Evolutionary conservation across 1,140 invertebrate species (phyloP).

Genomic region (Neomicropteryx cornuta): DNA sequence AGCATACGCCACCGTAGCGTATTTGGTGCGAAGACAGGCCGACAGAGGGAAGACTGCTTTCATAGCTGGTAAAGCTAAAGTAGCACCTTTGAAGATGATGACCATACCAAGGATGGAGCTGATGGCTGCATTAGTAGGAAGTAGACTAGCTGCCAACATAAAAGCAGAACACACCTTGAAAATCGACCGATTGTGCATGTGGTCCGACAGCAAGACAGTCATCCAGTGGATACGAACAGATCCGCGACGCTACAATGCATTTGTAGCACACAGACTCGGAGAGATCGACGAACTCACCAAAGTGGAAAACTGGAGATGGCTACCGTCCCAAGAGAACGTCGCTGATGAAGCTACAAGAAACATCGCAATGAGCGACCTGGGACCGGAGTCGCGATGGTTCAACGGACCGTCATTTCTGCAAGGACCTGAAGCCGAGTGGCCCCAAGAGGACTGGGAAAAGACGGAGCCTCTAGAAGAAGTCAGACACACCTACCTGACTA

Average conservation of each 20-base stretch:
- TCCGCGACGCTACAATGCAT: slow-evolving; percentile 16
- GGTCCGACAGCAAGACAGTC: slow-evolving; percentile 21
- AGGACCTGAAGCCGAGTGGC: slow-evolving; percentile 1
- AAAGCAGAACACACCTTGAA: slow-evolving; percentile 8
- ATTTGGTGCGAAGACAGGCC: slow-evolving; percentile 9
- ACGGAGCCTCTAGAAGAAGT: not conserved
- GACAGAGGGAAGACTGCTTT: slow-evolving; percentile 7
- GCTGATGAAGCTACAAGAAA: slow-evolving; percentile 20
- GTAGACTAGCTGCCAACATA: slow-evolving; percentile 9
- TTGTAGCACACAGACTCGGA: slow-evolving; percentile 17
- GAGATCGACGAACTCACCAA: slow-evolving; percentile 19
- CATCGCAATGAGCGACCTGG: not conserved
- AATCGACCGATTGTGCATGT: slow-evolving; percentile 10
- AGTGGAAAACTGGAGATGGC: slow-evolving; percentile 17
- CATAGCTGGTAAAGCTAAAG: slow-evolving; percentile 14
- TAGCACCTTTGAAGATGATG: slow-evolving; percentile 14
- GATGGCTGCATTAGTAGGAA: slow-evolving; percentile 17
- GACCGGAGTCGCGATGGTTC: slow-evolving; percentile 1
- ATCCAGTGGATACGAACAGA: slow-evolving; percentile 19
- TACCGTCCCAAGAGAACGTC: slow-evolving; percentile 19
- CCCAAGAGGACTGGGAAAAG: slow-evolving; percentile 1
- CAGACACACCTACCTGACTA: not conserved
- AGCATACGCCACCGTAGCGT: slow-evolving; percentile 19
- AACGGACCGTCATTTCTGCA: slow-evolving; percentile 4
- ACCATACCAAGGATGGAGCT: slow-evolving; percentile 19